Conservation (phyloP, 2,797 vertebrate species). For the Trematocara caparti region DNA sequence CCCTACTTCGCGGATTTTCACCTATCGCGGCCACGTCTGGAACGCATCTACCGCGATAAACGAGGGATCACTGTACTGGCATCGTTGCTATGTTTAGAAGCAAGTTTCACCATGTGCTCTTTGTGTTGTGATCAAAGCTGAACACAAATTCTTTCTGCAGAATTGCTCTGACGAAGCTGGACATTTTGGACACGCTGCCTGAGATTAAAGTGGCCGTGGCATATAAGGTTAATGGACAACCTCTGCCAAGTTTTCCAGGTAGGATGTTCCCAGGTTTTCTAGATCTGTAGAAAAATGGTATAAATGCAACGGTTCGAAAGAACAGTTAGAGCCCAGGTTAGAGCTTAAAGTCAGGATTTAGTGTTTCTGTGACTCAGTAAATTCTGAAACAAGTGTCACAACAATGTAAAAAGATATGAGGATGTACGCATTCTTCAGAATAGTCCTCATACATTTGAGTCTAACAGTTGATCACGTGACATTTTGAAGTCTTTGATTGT, state of each 20-base stretch:
- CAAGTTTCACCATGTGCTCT: not conserved
- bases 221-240: slow-evolving; percentile 74
- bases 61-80: too few relatives aligned
- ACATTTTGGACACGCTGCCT: slow-evolving; percentile 79
- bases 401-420: not conserved
- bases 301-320: not conserved
- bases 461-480: not conserved
- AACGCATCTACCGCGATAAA: too few relatives aligned
- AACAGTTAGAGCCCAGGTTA: not conserved
- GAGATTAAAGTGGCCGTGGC: slow-evolving; percentile 83
- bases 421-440: not conserved
- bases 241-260: slow-evolving; percentile 81
- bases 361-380: not conserved
- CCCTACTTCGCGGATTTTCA: too few relatives aligned
- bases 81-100: not conserved
- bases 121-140: not conserved
- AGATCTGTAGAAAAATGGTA: not conserved
- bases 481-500: not conserved
- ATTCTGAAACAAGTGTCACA: not conserved
- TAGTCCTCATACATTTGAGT: not conserved
- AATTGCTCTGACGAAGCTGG: slow-evolving; percentile 82
- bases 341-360: not conserved
- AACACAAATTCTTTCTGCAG: slow-evolving; percentile 45
- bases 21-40: too few relatives aligned
- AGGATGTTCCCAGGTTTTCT: not conserved